phyloP scores from a whole-genome alignment of 2,113 vertebrate species.

The Trochalopteron elliotii region DNA sequence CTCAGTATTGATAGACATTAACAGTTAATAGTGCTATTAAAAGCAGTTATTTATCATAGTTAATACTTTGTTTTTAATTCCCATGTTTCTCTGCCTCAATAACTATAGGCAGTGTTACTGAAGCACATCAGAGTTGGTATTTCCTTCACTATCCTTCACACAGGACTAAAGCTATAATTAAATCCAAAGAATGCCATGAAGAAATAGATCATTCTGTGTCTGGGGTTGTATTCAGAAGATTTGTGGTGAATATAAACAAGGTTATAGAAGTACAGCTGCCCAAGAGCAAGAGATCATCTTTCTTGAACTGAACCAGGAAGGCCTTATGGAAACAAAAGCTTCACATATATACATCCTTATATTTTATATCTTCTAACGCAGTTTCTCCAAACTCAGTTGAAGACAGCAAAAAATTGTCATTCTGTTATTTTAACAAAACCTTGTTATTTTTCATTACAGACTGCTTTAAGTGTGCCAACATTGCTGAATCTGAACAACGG shows the following conservation, averaged over 20 bases:
- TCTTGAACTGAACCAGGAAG: neutral
- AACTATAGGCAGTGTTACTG: neutral
- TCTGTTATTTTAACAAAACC: neutral
- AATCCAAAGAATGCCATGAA: neutral
- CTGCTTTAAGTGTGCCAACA: neutral
- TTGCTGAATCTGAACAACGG: neutral
- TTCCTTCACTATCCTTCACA: neutral
- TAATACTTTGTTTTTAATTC: neutral
- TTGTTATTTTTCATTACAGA: neutral
- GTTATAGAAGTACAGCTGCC: neutral
- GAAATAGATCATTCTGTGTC: neutral
- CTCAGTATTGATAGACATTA: neutral
- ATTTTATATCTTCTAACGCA: neutral
- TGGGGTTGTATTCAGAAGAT: neutral
- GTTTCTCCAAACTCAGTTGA: neutral
- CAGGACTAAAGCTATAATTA: neutral
- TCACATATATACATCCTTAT: neutral
- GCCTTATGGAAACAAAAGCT: neutral
- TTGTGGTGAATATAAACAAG: neutral
- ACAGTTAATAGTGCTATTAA: neutral
- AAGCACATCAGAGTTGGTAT: neutral
- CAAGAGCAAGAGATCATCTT: neutral
- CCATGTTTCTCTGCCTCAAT: neutral
- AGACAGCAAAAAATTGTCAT: neutral
- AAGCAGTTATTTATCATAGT: neutral